Percentiles rank a stretch among this genome's conserved stretches.
Conservation (phyloP, 2,797 vertebrate species). For the Hippoglossus hippoglossus region DNA sequence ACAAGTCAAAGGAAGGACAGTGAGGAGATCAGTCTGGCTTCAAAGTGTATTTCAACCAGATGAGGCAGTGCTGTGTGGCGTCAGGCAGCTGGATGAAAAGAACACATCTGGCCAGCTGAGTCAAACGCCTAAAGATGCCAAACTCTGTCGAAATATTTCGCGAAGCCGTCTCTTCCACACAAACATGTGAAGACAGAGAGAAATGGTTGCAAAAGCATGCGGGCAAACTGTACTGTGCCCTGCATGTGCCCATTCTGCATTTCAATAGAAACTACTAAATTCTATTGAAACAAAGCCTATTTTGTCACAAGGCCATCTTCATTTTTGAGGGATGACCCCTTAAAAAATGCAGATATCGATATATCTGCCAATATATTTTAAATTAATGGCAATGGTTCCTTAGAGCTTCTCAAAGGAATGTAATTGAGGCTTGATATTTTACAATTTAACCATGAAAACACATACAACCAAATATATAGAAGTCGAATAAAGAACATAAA, state of each 20-base stretch:
- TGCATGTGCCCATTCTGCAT: conserved; percentile 15
- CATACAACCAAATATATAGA: too few species aligned
- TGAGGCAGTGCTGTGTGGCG: conserved; percentile 56
- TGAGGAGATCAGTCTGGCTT: conserved; percentile 12
- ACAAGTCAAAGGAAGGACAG: conserved; percentile 5
- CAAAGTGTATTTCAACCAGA: conserved; percentile 57
- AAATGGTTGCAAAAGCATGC: not conserved
- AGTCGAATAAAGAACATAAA: too few species aligned
- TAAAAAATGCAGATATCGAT: too few species aligned
- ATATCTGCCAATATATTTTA: too few species aligned
- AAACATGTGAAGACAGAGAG: conserved; percentile 36
- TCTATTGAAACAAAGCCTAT: conserved; percentile 2
- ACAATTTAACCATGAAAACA: too few species aligned
- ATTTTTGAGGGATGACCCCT: too few species aligned
- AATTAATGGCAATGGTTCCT: too few species aligned
- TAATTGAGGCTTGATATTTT: too few species aligned
- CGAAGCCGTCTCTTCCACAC: conserved; percentile 4
- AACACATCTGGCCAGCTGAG: conserved; percentile 70
- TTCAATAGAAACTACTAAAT: conserved; percentile 21
- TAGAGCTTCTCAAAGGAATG: too few species aligned
- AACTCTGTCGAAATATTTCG: conserved; percentile 61
- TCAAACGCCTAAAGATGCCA: conserved; percentile 47
- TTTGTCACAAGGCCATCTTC: not conserved
- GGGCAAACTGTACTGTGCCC: conserved; percentile 9
- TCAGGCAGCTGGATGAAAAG: conserved; percentile 56